A percentile compares a stretch with the other conserved stretches of the same genome.
Evolutionary conservation across 2,113 vertebrate genomes (phyloP).

Genomic region (Poeciliopsis turrubarensis): DNA sequence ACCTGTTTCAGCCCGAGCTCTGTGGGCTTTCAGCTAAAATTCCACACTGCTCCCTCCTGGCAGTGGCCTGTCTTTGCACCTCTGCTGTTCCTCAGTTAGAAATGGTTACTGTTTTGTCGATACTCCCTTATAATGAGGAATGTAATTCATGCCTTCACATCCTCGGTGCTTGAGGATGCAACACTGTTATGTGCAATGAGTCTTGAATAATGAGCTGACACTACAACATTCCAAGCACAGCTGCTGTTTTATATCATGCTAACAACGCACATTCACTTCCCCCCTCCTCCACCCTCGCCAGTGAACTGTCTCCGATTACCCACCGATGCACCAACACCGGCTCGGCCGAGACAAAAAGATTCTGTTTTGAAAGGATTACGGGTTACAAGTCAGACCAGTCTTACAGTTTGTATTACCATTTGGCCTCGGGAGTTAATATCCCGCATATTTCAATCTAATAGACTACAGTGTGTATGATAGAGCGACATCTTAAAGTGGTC

Average conservation of each 20-base stretch:
- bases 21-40: constrained; percentile 36
- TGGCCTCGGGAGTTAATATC: not conserved
- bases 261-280: constrained; percentile 26
- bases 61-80: constrained; percentile 54
- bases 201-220: constrained; percentile 41
- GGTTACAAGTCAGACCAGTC: constrained; percentile 13
- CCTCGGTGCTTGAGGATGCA: constrained; percentile 28
- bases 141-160: constrained; percentile 32
- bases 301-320: not conserved
- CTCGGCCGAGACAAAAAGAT: not conserved
- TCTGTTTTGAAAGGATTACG: constrained; percentile 10
- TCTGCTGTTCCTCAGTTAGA: constrained; percentile 36
- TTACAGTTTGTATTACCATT: constrained; percentile 11
- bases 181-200: constrained; percentile 23
- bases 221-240: constrained; percentile 61
- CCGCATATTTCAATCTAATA: not conserved
- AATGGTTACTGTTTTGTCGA: constrained; percentile 42
- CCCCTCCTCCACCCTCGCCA: not conserved
- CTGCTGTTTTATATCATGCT: constrained; percentile 22
- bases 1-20: constrained; percentile 21
- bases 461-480: not conserved
- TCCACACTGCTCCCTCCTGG: constrained; percentile 72
- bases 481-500: constrained; percentile 1
- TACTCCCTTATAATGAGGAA: constrained; percentile 28
- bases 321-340: constrained; percentile 1